phyloP scores from a whole-genome alignment of 2,888 invertebrate genomes.

The Acleris cristana region DNA sequence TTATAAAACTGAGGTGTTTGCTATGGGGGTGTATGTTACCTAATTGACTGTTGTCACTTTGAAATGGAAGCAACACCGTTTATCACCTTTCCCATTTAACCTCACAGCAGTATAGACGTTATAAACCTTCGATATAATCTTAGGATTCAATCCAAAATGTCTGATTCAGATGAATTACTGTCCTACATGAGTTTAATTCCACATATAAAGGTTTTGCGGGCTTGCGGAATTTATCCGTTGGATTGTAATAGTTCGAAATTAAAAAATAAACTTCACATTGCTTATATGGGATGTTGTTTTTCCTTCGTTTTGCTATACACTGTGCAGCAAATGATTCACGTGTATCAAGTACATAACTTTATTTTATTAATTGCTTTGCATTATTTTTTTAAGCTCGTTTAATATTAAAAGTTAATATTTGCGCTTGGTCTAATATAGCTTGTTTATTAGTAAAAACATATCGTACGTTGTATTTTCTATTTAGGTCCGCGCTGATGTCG shows the following conservation, averaged over 20 bases:
- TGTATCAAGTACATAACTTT: constrained; percentile 52
- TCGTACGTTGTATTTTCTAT: constrained; percentile 11
- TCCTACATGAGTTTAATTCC: constrained; percentile 52
- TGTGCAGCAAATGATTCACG: constrained; percentile 55
- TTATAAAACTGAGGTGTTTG: constrained; percentile 11
- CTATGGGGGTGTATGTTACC: constrained; percentile 12
- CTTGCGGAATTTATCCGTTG: constrained; percentile 54
- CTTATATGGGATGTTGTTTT: constrained; percentile 52
- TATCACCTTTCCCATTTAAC: neutral
- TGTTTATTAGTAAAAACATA: no score
- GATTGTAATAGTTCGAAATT: constrained; percentile 45
- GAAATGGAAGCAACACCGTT: constrained; percentile 10
- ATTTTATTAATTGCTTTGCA: neutral
- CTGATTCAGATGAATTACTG: constrained; percentile 41
- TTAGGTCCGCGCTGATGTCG: constrained; percentile 55
- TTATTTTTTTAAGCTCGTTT: neutral
- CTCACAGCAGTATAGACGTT: neutral
- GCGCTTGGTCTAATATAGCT: no score
- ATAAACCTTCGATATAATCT: constrained; percentile 33
- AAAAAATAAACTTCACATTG: constrained; percentile 47
- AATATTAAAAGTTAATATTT: no score
- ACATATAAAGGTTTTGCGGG: constrained; percentile 52
- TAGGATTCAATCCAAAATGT: neutral
- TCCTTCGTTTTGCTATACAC: constrained; percentile 51
- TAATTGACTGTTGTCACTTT: constrained; percentile 16